Evolutionary conservation across 2,888 invertebrate genomes (phyloP).

Genomic region (Quadriops clusia): DNA sequence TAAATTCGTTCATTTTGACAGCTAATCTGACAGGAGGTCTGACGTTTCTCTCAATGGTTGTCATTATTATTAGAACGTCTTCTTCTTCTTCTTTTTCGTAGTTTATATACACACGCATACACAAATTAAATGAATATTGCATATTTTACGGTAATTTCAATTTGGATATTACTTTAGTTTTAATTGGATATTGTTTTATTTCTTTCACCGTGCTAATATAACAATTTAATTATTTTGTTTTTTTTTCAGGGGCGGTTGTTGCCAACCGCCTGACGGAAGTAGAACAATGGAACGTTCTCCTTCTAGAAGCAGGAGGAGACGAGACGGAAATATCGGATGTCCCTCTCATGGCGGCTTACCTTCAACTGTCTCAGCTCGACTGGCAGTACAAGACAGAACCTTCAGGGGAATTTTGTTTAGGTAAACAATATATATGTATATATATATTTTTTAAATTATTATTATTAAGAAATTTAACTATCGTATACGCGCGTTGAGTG

Average conservation of each 20-base stretch:
- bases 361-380: conserved; percentile 76
- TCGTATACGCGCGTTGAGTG: not conserved
- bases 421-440: conserved; percentile 36
- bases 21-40: no score
- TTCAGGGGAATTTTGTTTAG: conserved; percentile 67
- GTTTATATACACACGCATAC: no score
- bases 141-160: not conserved
- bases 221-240: conserved; percentile 7
- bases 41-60: no score
- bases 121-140: not conserved
- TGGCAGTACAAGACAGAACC: conserved; percentile 93
- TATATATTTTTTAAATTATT: no score
- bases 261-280: conserved; percentile 74
- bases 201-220: conserved; percentile 1
- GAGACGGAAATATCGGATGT: conserved; percentile 87
- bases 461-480: no score
- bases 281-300: conserved; percentile 64
- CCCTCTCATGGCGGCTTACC: conserved; percentile 73
- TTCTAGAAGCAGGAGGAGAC: conserved; percentile 80
- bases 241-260: conserved; percentile 59
- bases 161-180: no score
- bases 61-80: not conserved
- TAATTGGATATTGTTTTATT: not conserved
- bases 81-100: not conserved
- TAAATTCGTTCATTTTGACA: no score